phyloP scores from a whole-genome alignment of 2,113 vertebrate species.

The Stomatorhinus ivindoensis region DNA sequence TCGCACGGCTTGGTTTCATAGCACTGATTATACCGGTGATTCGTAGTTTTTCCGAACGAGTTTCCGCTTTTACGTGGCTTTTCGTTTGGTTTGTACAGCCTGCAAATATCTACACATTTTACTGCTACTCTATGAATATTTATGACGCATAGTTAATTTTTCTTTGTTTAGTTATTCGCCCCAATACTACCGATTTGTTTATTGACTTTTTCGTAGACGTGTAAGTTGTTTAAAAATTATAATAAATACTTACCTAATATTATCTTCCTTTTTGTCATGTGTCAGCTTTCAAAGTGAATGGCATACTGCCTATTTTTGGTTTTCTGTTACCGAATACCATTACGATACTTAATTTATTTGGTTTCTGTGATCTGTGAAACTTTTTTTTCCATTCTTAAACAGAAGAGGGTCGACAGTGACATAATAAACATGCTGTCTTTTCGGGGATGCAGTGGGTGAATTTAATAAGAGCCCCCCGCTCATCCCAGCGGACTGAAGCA shows the following conservation, averaged over 20 bases:
- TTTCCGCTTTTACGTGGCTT: background rate
- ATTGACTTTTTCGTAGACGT: background rate
- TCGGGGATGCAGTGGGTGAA: background rate
- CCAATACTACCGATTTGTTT: constrained; percentile 14
- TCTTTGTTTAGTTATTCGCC: constrained; percentile 18
- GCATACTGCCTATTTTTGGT: background rate
- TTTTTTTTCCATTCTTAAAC: background rate
- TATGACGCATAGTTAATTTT: constrained; percentile 18
- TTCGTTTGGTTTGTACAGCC: constrained; percentile 20
- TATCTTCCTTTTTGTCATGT: background rate
- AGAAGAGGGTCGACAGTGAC: background rate
- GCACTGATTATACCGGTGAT: background rate
- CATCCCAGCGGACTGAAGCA: background rate
- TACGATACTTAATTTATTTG: background rate
- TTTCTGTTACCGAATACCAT: background rate
- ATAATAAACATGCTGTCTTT: background rate
- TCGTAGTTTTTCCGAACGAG: background rate
- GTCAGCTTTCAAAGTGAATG: background rate
- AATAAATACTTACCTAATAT: background rate
- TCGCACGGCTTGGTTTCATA: constrained; percentile 16
- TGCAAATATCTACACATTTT: constrained; percentile 9
- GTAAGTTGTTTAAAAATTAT: background rate
- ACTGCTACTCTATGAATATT: constrained; percentile 16
- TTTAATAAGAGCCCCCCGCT: background rate
- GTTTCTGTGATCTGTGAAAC: background rate